These are phyloP conservation scores for Himalopsyche kuldschensis DNA, from an alignment of 2,888 invertebrate genomes.

Conservation along the genomic window DNA sequence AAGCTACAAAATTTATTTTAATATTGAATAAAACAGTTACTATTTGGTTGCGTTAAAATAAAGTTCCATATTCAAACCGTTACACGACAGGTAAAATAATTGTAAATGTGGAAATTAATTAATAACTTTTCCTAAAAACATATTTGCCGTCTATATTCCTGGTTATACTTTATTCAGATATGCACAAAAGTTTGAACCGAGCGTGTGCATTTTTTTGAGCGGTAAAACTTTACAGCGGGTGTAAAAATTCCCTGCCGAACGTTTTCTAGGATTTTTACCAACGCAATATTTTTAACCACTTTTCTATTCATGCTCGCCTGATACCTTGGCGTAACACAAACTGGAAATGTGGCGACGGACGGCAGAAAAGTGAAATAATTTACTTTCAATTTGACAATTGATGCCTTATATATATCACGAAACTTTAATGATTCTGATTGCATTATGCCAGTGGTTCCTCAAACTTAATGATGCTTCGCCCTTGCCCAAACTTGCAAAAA, in stretches of 20 bases:
- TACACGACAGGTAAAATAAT: not conserved
- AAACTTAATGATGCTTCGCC: too few species aligned
- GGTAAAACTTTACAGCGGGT: not conserved
- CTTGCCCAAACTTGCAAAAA: too few species aligned
- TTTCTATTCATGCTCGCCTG: not conserved
- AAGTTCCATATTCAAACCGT: not conserved
- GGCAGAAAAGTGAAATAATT: not conserved
- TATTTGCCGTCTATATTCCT: not conserved
- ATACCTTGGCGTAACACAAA: not conserved
- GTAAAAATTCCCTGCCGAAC: not conserved
- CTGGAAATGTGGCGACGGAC: not conserved
- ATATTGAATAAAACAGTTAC: too few species aligned
- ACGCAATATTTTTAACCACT: not conserved
- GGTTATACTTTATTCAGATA: not conserved
- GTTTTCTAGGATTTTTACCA: not conserved
- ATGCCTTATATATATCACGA: too few species aligned
- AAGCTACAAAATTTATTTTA: too few species aligned
- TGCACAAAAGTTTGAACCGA: not conserved
- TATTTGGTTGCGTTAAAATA: not conserved
- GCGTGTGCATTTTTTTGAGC: not conserved
- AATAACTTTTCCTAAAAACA: not conserved
- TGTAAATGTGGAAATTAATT: not conserved
- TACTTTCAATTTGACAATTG: too few species aligned
- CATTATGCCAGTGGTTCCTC: too few species aligned
- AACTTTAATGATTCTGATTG: too few species aligned